Evolutionary conservation across 2,888 invertebrate genomes (phyloP).

Genomic region (Ischnura elegans): DNA sequence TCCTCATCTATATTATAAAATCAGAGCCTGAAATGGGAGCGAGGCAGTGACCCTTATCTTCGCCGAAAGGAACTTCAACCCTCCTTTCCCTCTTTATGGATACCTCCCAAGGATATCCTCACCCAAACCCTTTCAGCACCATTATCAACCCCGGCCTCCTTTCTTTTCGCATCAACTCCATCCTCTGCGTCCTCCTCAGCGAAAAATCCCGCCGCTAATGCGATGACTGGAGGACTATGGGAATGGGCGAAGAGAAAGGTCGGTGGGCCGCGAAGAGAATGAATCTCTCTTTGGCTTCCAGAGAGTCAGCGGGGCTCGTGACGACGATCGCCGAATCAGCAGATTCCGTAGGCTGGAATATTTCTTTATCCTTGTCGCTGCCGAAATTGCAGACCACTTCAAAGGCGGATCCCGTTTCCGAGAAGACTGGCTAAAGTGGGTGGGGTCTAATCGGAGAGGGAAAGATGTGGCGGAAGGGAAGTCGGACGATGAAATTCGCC

Average conservation of each 20-base stretch:
- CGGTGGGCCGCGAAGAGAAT: not conserved
- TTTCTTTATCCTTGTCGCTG: not conserved
- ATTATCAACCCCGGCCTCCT: not conserved
- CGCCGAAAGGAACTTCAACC: too few species aligned
- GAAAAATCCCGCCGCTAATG: not conserved
- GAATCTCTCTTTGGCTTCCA: not conserved
- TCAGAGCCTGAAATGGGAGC: too few species aligned
- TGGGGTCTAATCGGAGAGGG: not conserved
- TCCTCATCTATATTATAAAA: too few species aligned
- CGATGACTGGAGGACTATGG: not conserved
- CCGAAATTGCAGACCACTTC: conserved; percentile 8
- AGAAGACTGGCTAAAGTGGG: not conserved
- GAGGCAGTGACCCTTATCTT: too few species aligned
- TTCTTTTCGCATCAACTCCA: not conserved
- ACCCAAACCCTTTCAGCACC: not conserved
- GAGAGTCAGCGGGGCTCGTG: not conserved
- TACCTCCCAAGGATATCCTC: too few species aligned
- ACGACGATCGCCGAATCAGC: not conserved
- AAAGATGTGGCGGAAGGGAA: too few species aligned
- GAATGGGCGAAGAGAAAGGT: not conserved
- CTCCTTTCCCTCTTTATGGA: too few species aligned
- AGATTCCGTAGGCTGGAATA: not conserved
- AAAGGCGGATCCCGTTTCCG: not conserved
- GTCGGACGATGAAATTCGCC: not conserved
- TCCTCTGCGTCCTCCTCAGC: not conserved